Evolutionary conservation across 2,797 vertebrate species (phyloP), one percentile per base, ranked within the genome.

Genomic region (Poecilia picta): DNA sequence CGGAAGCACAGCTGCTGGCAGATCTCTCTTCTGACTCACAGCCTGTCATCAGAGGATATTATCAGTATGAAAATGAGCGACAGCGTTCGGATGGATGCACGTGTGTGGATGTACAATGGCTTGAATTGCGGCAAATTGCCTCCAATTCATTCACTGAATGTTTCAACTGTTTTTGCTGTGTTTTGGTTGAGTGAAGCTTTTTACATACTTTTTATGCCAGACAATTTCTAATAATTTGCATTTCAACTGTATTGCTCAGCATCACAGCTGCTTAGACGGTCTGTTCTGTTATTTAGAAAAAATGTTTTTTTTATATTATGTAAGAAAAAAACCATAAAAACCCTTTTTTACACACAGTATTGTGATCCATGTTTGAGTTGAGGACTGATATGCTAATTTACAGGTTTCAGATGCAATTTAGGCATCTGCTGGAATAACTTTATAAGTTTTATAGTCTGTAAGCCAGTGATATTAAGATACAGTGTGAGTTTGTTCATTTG

Each of bases 41-140:
- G 75, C 81, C 72, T 85, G 75, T 85, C 83, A 87, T 93, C 80
- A 82, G 79, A 79, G 79, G 73, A 82, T 68, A 84, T 85, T 75
- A 78, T 86, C 73, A 81, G 76, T 72, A 82, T 73, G 74, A 72
- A 80, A 74, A 62, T 77, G 66, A 51, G 72, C 62, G 73, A 76
- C 74, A 79, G 76, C 80, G 72, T 79, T 83, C 72, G 78, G 68
- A 76, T 79, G 82, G 46, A 33, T 57, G 75, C 81, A 78, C 18
- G 39, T 77, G 71, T 76, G 76, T 76, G 82, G 77, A 72, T 49
- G 47, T 83, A 85, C 78, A 88, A 73, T 81, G 84, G 82, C 77
- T 76, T 85, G 79, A 89, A 85, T 88, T 84, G 77, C 84, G 77
- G 81, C 49, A 51, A 82, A 73, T 84, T 83, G 73, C 87, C 68